Evolutionary conservation across 2,797 vertebrate species (phyloP).

Genomic region (Notamacropus eugenii): DNA sequence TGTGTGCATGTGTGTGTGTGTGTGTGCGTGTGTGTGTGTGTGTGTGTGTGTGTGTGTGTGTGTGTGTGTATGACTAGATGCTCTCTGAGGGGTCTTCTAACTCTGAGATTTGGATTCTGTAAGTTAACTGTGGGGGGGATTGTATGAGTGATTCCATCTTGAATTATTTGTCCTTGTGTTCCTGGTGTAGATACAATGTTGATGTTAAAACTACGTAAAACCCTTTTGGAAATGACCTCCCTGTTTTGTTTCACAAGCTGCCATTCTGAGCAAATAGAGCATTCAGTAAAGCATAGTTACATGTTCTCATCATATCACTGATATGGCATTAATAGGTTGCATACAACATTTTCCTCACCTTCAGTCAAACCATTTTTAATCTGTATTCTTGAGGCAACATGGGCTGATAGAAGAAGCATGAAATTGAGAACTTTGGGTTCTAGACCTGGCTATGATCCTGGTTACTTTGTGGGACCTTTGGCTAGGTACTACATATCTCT

Average conservation of each 20-base stretch:
- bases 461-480: not conserved
- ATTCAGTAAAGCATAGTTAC: not conserved
- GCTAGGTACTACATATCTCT: not conserved
- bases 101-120: not conserved
- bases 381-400: not conserved
- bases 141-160: not conserved
- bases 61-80: not conserved
- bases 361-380: not conserved
- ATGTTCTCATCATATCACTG: not conserved
- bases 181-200: not conserved
- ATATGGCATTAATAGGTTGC: not conserved
- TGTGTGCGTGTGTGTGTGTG: accelerated
- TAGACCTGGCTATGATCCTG: not conserved
- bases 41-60: accelerated
- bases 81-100: not conserved
- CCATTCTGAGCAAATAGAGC: not conserved
- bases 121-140: not conserved
- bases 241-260: not conserved
- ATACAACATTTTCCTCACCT: not conserved
- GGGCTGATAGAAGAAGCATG: not conserved
- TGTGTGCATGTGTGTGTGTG: accelerated
- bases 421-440: not conserved
- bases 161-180: not conserved
- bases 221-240: not conserved
- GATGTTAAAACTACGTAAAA: not conserved